Base-by-base conservation (phyloP, 2,888 invertebrate genomes). In the Chrysodeixis includens region DNA sequence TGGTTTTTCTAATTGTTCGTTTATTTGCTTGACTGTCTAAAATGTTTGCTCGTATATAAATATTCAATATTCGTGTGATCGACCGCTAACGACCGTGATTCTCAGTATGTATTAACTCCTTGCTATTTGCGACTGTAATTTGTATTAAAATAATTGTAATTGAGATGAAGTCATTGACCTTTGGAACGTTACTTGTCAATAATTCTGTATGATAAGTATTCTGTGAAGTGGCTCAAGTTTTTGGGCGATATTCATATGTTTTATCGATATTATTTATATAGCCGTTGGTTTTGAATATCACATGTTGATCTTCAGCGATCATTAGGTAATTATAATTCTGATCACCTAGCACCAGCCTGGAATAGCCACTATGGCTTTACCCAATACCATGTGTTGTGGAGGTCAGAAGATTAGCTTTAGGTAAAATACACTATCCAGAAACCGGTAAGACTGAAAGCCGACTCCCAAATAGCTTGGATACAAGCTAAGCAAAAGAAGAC, bases 121-220 rank as follows among this genome's bases (percentile, higher is more conserved):
- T 40, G n/a, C n/a, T 26, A 26, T 26, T 26, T 6, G 26, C 26
- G 6, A 26, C 5, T n/a, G 40, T 40, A n/a, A 6, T 40, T 40
- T n/a, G 40, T n/a, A 40, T 40, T 40, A n/a, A 40, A n/a, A 40
- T 40, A 40, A 40, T n/a, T 14, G 35, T 35, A 35, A 35, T 35
- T 35, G 35, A 35, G 35, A 35, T 35, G 26, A 26, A 6, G 40
- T 40, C 40, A 40, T 6, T 40, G 40, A n/a, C 40, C 40, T 40
- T 40, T 14, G 12, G 12, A 12, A 40, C 6, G 40, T 40, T 40
- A 40, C 4, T 40, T 40, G 40, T 40, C 40, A 40, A 40, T 40
- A 40, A 40, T 7, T 40, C 40, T n/a, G n/a, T 40, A 4, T 5
- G n/a, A 40, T 40, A 5, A 40, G 40, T 40, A 40, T 4, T 40